Base-by-base conservation (phyloP, 2,888 invertebrate genomes). In the Prionchulus punctatus region DNA sequence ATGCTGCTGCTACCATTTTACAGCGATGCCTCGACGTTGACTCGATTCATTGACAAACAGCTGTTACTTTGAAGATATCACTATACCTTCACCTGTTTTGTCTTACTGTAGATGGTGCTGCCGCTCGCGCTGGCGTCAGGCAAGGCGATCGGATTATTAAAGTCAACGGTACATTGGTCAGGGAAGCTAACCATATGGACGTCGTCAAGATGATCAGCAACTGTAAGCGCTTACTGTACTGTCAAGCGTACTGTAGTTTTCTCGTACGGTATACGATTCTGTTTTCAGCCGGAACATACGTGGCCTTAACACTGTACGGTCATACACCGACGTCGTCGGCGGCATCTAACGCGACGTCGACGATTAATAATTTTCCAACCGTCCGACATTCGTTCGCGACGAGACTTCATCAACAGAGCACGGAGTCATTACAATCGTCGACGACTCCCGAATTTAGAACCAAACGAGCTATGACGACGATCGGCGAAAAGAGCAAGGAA, bases 111-210 rank as follows among this genome's bases (percentile, higher is more conserved):
- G 82, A 89, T 75, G 89, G 94, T 59, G 88, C 91, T 63, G 90
- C 92, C 66, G 86, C 86, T 77, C 82, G 83, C 70, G 90, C 91
- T 55, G 92, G 92, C 48, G 82, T 94, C 62, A 84, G 86, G 66
- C 81, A 86, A 61, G 89, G 88, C 42, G 92, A 94, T 78, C 82
- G 86, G 75, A 91, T 94, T 71, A 81, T 91, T 66, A 86, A 85
- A 80, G 87, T 94, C 65, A 94, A 94, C 77, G 88, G 90, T 60
- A 82, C 85, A 62, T 82, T 87, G 67, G 94, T 96, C 59, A 84
- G 83, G 66, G 83, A 83, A 66, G 85, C 85, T 70, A 90, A 89
- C 69, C 94, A 96, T 70, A 84, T 85, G 67, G 86, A 92, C 71
- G 96, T 96, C 64, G 91, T 96, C 68, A 83, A 84, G 68, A 82